Conservation (phyloP, 2,797 vertebrate genomes). For the Paguma larvata region DNA sequence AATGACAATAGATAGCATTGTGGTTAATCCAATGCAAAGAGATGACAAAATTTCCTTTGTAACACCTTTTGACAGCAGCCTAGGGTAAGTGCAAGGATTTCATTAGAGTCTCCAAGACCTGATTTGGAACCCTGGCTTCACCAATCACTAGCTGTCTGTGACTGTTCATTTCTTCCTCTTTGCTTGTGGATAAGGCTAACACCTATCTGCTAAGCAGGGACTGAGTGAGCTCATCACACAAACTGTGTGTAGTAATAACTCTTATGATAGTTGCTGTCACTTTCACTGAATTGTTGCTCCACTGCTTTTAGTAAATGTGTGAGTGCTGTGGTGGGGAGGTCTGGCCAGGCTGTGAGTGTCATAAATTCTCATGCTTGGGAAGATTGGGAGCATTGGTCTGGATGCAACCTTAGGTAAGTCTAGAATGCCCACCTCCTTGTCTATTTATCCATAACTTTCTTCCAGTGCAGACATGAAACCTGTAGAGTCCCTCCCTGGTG, state of each 20-base stretch:
- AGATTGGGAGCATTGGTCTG: not conserved
- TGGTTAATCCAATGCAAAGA: not conserved
- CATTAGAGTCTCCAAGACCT: not conserved
- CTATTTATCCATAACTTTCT: not conserved
- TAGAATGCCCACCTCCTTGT: not conserved
- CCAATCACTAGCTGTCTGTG: too few relatives aligned
- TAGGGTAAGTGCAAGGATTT: not conserved
- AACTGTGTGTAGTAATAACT: not conserved
- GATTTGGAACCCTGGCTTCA: not conserved
- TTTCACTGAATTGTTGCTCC: not conserved
- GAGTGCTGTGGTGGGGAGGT: not conserved
- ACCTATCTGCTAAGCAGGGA: not conserved
- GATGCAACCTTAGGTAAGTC: not conserved
- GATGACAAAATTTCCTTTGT: not conserved
- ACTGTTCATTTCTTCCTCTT: not conserved
- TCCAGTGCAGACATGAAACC: not conserved
- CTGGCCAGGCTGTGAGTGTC: not conserved
- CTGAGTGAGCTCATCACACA: not conserved
- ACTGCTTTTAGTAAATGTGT: not conserved
- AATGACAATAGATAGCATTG: not conserved
- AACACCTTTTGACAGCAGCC: too few relatives aligned
- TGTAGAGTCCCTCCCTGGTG: not conserved
- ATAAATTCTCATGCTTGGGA: not conserved
- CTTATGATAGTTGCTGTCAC: not conserved
- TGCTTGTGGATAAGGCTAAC: not conserved